These are phyloP conservation scores for Shargacucullia verbasci DNA, from an alignment of 2,888 invertebrate species.

Conservation along the genomic window DNA sequence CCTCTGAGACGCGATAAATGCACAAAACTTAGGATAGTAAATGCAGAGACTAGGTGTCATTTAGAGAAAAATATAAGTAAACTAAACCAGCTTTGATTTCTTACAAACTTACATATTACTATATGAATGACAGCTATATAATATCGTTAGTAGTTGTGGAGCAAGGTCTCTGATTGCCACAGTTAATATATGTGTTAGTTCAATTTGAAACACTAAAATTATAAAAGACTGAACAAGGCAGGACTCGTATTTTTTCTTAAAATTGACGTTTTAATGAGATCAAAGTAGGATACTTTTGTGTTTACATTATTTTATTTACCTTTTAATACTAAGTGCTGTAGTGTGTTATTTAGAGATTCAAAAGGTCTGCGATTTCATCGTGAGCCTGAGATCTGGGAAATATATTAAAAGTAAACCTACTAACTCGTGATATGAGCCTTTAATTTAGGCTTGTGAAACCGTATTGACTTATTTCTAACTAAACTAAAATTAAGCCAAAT, in stretches of 20 bases:
- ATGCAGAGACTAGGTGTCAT: slow-evolving; percentile 69
- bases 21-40: slow-evolving; percentile 57
- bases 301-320: slow-evolving; percentile 47
- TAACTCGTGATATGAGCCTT: slow-evolving; percentile 39
- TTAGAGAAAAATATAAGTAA: slow-evolving; percentile 23
- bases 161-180: slow-evolving; percentile 22
- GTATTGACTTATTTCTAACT: slow-evolving; percentile 63
- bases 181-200: slow-evolving; percentile 20
- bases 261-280: slow-evolving; percentile 74
- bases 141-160: slow-evolving; percentile 11
- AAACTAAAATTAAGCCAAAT: slow-evolving; percentile 58
- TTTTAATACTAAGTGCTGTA: slow-evolving; percentile 37
- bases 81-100: slow-evolving; percentile 8
- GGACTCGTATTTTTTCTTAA: slow-evolving; percentile 71
- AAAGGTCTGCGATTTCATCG: slow-evolving; percentile 46
- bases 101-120: slow-evolving; percentile 21
- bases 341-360: slow-evolving; percentile 53
- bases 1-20: slow-evolving; percentile 47
- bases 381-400: slow-evolving; percentile 65
- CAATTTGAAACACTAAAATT: slow-evolving; percentile 51
- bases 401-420: slow-evolving; percentile 51
- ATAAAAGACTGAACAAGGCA: slow-evolving; percentile 76
- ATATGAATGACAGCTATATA: slow-evolving; percentile 21
- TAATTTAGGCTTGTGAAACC: slow-evolving; percentile 57
- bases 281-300: slow-evolving; percentile 72